phyloP scores from a whole-genome alignment of 1,140 invertebrate genomes.

The Hormaphis cornu region DNA sequence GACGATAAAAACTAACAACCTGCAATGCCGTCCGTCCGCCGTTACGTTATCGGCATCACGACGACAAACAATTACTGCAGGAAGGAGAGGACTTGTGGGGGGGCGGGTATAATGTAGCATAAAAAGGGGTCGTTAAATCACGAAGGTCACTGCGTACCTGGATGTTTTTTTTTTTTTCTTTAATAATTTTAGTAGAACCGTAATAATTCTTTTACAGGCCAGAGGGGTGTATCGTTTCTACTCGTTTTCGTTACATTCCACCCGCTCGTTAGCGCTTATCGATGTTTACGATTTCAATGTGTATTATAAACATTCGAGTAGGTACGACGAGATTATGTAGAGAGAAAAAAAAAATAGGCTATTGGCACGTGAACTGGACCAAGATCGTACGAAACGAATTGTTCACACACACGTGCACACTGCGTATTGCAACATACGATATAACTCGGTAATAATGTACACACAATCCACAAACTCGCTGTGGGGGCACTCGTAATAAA shows the following conservation, averaged over 20 bases:
- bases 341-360: background rate
- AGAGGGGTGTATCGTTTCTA: no score
- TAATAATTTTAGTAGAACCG: no score
- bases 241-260: no score
- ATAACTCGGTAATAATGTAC: background rate
- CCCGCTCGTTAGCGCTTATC: no score
- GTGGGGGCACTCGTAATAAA: background rate
- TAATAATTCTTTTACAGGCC: no score
- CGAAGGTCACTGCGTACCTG: no score
- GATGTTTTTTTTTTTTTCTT: background rate
- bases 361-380: constrained; percentile 1
- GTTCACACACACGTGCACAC: background rate
- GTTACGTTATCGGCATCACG: no score
- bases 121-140: background rate
- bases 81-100: no score
- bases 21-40: no score
- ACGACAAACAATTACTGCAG: no score
- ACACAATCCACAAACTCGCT: no score
- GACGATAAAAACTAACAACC: background rate
- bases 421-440: background rate
- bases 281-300: no score
- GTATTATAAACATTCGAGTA: background rate
- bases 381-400: background rate
- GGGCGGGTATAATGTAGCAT: background rate
- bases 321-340: background rate